These are phyloP conservation scores for Columbina picui DNA, from an alignment of 2,113 vertebrate species.

Conservation along the genomic window DNA sequence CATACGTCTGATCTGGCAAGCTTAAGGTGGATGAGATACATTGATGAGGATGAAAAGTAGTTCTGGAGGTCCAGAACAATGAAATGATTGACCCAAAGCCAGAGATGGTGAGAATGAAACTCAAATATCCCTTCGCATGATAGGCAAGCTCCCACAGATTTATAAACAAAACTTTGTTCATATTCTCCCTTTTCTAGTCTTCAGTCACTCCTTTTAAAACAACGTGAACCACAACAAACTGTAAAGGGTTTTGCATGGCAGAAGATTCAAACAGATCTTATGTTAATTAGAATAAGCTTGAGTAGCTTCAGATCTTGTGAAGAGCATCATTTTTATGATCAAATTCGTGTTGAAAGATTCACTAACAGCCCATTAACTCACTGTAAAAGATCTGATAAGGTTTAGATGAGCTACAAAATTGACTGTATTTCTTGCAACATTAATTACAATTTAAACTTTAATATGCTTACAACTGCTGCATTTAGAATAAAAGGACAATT, in stretches of 20 bases:
- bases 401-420: background rate
- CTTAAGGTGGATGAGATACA: background rate
- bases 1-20: background rate
- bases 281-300: background rate
- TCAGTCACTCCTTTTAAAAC: background rate
- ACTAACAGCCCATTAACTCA: background rate
- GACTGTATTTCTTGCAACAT: slow-evolving; percentile 14
- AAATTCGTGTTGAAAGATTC: background rate
- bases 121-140: background rate
- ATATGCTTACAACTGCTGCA: background rate
- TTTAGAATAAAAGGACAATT: background rate
- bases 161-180: background rate
- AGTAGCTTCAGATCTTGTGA: background rate
- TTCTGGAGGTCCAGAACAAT: background rate
- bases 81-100: background rate
- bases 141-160: background rate
- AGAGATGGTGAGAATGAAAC: background rate
- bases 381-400: slow-evolving; percentile 1
- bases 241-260: background rate
- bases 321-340: background rate
- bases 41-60: background rate
- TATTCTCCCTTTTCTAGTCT: background rate
- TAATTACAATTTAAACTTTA: slow-evolving; percentile 22
- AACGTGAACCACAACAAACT: background rate
- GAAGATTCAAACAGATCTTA: background rate